These are phyloP conservation scores for Drosophila rellima DNA, from an alignment of 2,888 invertebrate genomes.

Conservation along the genomic window DNA sequence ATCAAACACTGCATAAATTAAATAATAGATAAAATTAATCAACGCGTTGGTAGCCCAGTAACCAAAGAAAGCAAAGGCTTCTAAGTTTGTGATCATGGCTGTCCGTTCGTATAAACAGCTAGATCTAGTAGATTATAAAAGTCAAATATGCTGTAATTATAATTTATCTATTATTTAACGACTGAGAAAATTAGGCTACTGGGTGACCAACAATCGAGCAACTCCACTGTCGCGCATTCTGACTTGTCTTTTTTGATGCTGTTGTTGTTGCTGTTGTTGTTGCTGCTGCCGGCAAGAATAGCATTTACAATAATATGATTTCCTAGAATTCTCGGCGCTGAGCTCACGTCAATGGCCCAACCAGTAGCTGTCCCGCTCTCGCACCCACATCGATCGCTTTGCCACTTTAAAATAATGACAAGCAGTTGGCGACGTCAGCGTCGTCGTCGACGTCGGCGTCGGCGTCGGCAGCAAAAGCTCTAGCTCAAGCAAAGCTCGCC, in stretches of 20 bases:
- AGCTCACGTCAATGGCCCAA: conserved; percentile 48
- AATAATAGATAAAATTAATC: conserved; percentile 54
- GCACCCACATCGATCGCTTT: conserved; percentile 43
- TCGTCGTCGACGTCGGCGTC: background rate
- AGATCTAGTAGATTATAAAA: no score
- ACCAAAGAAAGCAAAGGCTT: background rate
- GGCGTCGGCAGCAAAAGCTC: conserved; percentile 22
- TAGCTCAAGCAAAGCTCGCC: conserved; percentile 35
- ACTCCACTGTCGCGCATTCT: background rate
- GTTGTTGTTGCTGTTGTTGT: conserved; percentile 11
- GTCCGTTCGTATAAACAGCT: background rate
- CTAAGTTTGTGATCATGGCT: background rate
- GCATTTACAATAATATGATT: conserved; percentile 64
- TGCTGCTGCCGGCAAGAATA: conserved; percentile 43
- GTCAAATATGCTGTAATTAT: no score
- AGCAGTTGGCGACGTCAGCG: conserved; percentile 24
- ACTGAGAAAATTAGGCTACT: background rate
- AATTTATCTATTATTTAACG: no score
- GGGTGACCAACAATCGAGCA: background rate
- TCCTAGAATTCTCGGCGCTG: conserved; percentile 67
- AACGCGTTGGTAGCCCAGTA: conserved; percentile 23
- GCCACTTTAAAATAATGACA: conserved; percentile 53
- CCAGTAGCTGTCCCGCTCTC: conserved; percentile 41
- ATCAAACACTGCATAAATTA: conserved; percentile 64
- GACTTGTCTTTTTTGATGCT: conserved; percentile 3